These are phyloP conservation scores for Tiliacea citrago DNA, from an alignment of 2,888 invertebrate genomes.

Conservation along the genomic window DNA sequence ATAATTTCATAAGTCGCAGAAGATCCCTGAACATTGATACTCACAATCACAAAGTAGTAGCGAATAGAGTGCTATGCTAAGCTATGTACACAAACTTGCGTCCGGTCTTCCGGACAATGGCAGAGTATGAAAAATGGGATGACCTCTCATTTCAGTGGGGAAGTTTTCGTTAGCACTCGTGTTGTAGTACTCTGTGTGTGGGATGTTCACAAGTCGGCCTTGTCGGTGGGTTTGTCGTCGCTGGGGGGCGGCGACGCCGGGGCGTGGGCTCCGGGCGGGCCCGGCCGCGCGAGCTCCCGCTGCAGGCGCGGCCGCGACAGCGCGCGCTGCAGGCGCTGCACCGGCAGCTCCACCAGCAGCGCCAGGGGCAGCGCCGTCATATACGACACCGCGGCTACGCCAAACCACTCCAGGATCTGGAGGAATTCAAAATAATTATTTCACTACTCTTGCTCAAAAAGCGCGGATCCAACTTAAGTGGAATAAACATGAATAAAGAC, in stretches of 20 bases:
- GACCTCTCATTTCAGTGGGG: not conserved
- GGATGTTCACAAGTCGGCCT: slow-evolving; percentile 64
- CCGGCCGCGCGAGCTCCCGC: slow-evolving; percentile 40
- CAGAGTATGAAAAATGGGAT: not conserved
- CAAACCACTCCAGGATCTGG: slow-evolving; percentile 84
- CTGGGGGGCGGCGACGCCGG: slow-evolving; percentile 63
- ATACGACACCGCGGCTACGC: slow-evolving; percentile 83
- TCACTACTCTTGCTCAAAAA: too few species aligned
- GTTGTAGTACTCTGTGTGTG: not conserved
- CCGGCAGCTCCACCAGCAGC: slow-evolving; percentile 84
- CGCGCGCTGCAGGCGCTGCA: slow-evolving; percentile 79
- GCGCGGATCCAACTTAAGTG: too few species aligned
- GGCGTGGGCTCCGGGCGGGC: slow-evolving; percentile 68
- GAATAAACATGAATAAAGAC: too few species aligned
- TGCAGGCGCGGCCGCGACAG: too few species aligned
- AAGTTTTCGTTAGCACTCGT: not conserved
- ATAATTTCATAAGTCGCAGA: slow-evolving; percentile 26
- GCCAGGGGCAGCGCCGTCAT: slow-evolving; percentile 83
- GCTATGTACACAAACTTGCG: slow-evolving; percentile 5
- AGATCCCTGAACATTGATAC: slow-evolving; percentile 10
- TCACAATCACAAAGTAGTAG: slow-evolving; percentile 18
- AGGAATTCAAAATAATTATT: not conserved
- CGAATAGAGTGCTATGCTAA: slow-evolving; percentile 27
- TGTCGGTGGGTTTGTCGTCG: slow-evolving; percentile 66
- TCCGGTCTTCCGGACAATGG: not conserved